phyloP scores from a whole-genome alignment of 2,888 invertebrate species.

The Megamerina dolium region DNA sequence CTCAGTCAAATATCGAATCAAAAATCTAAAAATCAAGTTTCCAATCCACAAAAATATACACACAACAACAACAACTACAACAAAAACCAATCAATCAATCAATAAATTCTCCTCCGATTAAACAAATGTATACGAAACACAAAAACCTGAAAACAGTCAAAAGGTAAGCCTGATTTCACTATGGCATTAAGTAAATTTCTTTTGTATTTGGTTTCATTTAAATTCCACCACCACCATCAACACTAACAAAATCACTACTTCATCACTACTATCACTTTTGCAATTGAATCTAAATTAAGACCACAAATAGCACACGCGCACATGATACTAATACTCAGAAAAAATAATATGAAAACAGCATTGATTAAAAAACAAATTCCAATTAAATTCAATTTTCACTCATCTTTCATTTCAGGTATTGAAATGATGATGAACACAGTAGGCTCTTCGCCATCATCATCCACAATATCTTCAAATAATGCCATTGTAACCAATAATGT shows the following conservation, averaged over 20 bases:
- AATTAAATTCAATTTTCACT: too few relatives aligned
- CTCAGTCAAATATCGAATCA: conserved; percentile 17
- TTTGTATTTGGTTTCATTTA: too few relatives aligned
- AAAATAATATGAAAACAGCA: not conserved
- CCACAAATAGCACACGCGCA: conserved; percentile 44
- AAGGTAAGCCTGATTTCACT: conserved; percentile 22
- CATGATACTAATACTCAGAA: conserved; percentile 23
- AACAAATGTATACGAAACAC: conserved; percentile 7
- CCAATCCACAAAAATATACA: conserved; percentile 12
- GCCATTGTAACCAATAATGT: conserved; percentile 22
- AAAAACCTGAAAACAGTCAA: conserved; percentile 7
- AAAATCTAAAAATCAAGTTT: conserved; percentile 15
- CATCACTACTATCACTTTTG: too few relatives aligned
- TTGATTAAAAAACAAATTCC: not conserved
- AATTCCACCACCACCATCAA: too few relatives aligned
- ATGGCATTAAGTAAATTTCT: too few relatives aligned
- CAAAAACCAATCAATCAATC: conserved; percentile 22
- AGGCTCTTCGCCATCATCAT: conserved; percentile 34
- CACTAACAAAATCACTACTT: too few relatives aligned
- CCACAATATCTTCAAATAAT: conserved; percentile 11
- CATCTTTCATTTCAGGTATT: conserved; percentile 49
- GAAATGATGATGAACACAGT: conserved; percentile 59
- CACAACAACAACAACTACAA: conserved; percentile 17
- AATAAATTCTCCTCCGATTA: conserved; percentile 26
- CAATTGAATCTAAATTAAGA: too few relatives aligned